Percentiles rank a stretch among this genome's conserved stretches.
phyloP scores from a whole-genome alignment of 2,113 vertebrate species.

The Hirundichthys speculiger region DNA sequence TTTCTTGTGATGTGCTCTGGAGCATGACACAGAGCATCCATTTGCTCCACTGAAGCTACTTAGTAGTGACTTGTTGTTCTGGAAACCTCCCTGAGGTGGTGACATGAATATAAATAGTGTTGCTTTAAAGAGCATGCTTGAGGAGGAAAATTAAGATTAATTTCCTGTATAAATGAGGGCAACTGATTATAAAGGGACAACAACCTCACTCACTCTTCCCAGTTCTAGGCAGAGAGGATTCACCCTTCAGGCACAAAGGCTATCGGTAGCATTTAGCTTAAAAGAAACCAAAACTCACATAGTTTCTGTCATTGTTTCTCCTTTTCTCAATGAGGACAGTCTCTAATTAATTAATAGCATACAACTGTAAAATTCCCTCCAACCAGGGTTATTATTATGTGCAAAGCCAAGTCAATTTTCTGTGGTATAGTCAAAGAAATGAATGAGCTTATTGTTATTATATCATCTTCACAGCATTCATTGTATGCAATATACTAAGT shows the following conservation, averaged over 20 bases:
- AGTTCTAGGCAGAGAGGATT: constrained; percentile 26
- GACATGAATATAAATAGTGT: constrained; percentile 50
- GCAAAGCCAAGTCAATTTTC: constrained; percentile 33
- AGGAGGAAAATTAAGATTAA: constrained; percentile 57
- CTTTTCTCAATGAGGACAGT: constrained; percentile 20
- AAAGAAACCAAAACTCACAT: constrained; percentile 16
- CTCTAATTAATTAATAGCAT: constrained; percentile 61
- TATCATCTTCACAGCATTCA: constrained; percentile 5
- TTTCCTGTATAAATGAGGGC: constrained; percentile 56
- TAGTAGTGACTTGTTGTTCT: constrained; percentile 37
- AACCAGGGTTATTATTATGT: constrained; percentile 37
- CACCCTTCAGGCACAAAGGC: constrained; percentile 34
- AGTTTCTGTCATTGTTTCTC: constrained; percentile 8
- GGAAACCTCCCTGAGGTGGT: constrained; percentile 42
- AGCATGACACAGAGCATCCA: constrained; percentile 20
- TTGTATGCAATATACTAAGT: background rate
- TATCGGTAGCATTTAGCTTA: constrained; percentile 40
- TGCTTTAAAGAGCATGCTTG: constrained; percentile 38
- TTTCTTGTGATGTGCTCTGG: constrained; percentile 19
- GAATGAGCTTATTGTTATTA: constrained; percentile 32
- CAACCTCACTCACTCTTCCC: constrained; percentile 26
- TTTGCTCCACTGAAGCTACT: constrained; percentile 14
- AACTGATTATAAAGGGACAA: constrained; percentile 40
- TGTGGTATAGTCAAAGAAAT: constrained; percentile 21
- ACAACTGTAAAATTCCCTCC: constrained; percentile 48